Conservation (phyloP, 1,140 invertebrate species). For the Nebria ingens region DNA sequence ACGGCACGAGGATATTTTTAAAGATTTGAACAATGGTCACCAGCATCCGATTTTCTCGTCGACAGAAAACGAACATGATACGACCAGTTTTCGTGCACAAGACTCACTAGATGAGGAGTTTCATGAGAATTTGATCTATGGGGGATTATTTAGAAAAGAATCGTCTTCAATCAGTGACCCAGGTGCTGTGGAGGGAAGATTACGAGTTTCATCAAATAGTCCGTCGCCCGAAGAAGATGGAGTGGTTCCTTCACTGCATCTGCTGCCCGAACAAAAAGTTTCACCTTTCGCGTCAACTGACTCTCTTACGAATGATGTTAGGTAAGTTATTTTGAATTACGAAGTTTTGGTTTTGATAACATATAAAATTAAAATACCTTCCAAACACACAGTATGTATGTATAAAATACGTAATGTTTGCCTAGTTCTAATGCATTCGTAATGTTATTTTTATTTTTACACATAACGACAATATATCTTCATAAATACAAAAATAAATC, state of each 20-base stretch:
- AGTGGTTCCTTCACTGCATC: slow-evolving; percentile 32
- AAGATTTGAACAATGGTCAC: slow-evolving; percentile 25
- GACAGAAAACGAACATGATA: slow-evolving; percentile 17
- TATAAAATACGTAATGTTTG: no score
- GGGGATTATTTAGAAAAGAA: slow-evolving; percentile 58
- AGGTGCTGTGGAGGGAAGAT: slow-evolving; percentile 18
- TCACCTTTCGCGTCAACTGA: slow-evolving; percentile 73
- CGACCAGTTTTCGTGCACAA: slow-evolving; percentile 24
- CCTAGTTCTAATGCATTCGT: no score
- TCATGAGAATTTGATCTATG: slow-evolving; percentile 66
- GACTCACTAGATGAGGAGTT: slow-evolving; percentile 53
- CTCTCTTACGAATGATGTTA: slow-evolving; percentile 61
- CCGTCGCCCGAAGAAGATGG: slow-evolving; percentile 30
- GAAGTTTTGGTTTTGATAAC: no score
- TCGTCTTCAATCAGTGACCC: slow-evolving; percentile 39
- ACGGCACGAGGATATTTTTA: slow-evolving; percentile 46
- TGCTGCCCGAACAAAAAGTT: slow-evolving; percentile 31
- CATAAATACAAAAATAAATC: no score
- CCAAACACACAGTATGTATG: no score
- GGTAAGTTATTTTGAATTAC: slow-evolving; percentile 23
- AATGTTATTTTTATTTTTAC: no score
- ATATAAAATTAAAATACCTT: no score
- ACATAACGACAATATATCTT: no score
- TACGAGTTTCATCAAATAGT: slow-evolving; percentile 15
- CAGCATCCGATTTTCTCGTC: slow-evolving; percentile 29